Evolutionary conservation across 1,140 invertebrate genomes (phyloP), one percentile per base, ranked within the genome.

Genomic region (Drosophila persimilis): DNA sequence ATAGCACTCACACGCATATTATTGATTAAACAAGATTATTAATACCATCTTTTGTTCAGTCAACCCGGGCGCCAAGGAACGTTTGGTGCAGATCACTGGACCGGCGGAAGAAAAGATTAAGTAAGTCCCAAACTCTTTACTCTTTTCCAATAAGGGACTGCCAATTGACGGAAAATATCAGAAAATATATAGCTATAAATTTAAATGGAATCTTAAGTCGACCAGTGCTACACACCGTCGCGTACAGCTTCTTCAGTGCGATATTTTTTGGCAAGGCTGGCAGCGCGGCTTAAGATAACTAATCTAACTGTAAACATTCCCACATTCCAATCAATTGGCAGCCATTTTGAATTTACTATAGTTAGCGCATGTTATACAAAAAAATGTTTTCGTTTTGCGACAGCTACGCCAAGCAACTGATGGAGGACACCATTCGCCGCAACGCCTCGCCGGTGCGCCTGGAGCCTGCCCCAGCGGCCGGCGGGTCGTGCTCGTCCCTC

Each of bases 1-100:
- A 26, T 5, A 26, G 0, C 26, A 35, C 26, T 13, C 6, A 43
- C 24, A 26, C 0, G 5, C 0, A n/a, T 39, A 24, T 20, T 11
- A 45, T 20, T 11, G 8, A 1, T 20, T 6, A 13, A 1, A 8
- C 17, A 41, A 43, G 8, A 35, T 31, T 47, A 50, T 56, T 58
- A 45, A 51, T 29, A 22, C 1, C 17, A 11, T 7, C 20, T 50
- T 31, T 65, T 46, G 39, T 53, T 71, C 52, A 98, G 97, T 98
- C 54, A 97, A 95, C 92, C 96, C 97, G 83, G 97, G 96, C 84
- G 97, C 96, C 31, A 97, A 97, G 93, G 97, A 98, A 93, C 94
- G 97, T 90, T 94, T 98, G 89, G 97, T 98, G 72, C 97, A 98
- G 92, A 98, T 98, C 73, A 98, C 97, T 52, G 97, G 97, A 71